Conservation (phyloP, 2,888 invertebrate genomes). For the Stenodera caucasica region DNA sequence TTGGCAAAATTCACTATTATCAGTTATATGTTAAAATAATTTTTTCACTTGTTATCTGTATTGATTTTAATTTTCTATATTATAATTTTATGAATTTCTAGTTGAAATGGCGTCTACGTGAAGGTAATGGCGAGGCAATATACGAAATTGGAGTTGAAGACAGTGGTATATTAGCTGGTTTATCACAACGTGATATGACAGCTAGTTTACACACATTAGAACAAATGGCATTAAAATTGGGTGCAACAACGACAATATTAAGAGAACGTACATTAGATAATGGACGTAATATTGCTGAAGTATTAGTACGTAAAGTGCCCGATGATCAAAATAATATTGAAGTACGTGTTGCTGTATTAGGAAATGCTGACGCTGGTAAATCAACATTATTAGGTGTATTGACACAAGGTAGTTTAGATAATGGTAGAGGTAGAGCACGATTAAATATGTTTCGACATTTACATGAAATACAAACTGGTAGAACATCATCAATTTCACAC, state of each 20-base stretch:
- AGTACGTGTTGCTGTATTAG: slow-evolving; percentile 84
- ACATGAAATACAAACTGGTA: slow-evolving; percentile 92
- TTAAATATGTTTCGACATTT: slow-evolving; percentile 93
- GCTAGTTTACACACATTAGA: slow-evolving; percentile 82
- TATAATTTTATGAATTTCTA: slow-evolving; percentile 41
- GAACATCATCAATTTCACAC: slow-evolving; percentile 94
- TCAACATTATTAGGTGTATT: slow-evolving; percentile 94
- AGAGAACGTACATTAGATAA: slow-evolving; percentile 64
- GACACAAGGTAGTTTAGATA: slow-evolving; percentile 94
- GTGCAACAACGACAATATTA: slow-evolving; percentile 78
- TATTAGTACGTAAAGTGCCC: slow-evolving; percentile 84
- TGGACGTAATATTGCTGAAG: slow-evolving; percentile 77
- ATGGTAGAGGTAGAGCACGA: slow-evolving; percentile 91
- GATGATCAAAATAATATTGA: slow-evolving; percentile 89
- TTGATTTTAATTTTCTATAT: neutral
- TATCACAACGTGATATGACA: slow-evolving; percentile 81
- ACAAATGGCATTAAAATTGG: slow-evolving; percentile 85
- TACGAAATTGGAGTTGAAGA: slow-evolving; percentile 97
- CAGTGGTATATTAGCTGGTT: slow-evolving; percentile 83
- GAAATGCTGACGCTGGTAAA: slow-evolving; percentile 96
- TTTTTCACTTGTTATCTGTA: neutral
- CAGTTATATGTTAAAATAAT: too few species aligned
- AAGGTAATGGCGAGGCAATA: slow-evolving; percentile 95
- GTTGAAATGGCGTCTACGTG: slow-evolving; percentile 96
- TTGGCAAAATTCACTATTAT: neutral